Base-by-base conservation (phyloP, 2,797 vertebrate species). In the Nannoperca australis region DNA sequence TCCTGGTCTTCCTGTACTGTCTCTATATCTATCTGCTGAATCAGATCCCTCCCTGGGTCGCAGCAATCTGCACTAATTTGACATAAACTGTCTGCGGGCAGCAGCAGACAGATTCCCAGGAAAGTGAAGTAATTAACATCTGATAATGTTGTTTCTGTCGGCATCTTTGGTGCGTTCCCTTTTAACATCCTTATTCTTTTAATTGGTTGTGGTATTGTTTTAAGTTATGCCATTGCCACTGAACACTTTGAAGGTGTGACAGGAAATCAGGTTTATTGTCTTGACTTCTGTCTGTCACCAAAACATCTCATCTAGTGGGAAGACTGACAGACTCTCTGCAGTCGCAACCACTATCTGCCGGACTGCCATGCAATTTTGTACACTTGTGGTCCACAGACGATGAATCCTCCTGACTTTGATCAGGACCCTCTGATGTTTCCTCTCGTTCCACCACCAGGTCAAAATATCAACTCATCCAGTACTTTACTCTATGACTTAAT, bases 51-150 rank as follows among this genome's bases (percentile, higher is more conserved):
- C 34, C 53, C 66, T 32, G 5, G 2, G 36, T 60, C 17, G n/a
- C 51, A 58, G 58, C 47, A 70, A 72, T 84, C 74, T 72, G 54
- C 72, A 60, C 65, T 85, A 77, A 86, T 92, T 78, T 75, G 45
- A 87, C 72, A 69, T 78, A 74, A 79, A 67, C 82, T 65, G 68
- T 70, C 78, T 87, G 49, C 77, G 70, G 76, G 76, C 79, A 82
- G 10, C 12, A 14, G 55, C 51, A 18, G 32, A 71, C 51, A 64
- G 42, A 73, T 78, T 76, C 47, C 20, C 64, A 78, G 74, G 38
- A 73, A 70, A 42, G 64, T 40, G 17, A 32, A 82, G 30, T 15
- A 47, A 82, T 76, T 61, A 66, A 20, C 9, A 44, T 70, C 11
- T 18, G 67, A 79, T 62, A 22, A 32, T 24, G 17, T 27, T 9